Evolutionary conservation across 2,113 vertebrate species (phyloP), one percentile per base, ranked within the genome.

Genomic region (Bos indicus): DNA sequence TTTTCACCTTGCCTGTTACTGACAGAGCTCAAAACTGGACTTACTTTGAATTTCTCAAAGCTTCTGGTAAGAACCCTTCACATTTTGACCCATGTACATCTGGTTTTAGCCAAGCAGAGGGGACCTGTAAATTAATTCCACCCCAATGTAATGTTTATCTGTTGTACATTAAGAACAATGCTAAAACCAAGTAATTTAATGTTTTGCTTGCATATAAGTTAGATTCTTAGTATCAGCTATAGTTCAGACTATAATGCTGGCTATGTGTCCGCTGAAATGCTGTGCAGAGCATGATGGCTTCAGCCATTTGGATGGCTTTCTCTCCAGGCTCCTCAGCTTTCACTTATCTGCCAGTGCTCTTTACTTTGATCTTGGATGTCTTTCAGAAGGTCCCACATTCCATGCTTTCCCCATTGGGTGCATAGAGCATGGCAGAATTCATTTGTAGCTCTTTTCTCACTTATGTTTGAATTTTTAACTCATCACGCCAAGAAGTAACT

Each of bases 31-130:
- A 97, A 97, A 98, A 96, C 30, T 6, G 86, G 19, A 54, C 97
- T 98, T 91, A 95, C 74, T 90, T 84, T 51, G 56, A 16, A 94
- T 97, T 95, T 93, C 48, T 95, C 88, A 92, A 95, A 98, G 74
- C 1, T 16, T 94, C 97, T 91, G 25, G 51, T n/a, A 84, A 84
- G 88, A 88, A 81, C 88, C 88, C 64, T 94, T 94, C 10, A 1
- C 59, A 88, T 51, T 91, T 56, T 93, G 62, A 40, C 30, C 36
- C 51, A 57, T 7, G 30, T 91, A n/a, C 64, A 97, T 98, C 67
- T 98, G 80, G 10, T 90, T 74, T 85, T 97, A 90, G 51, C 77
- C 84, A 95, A 96, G 93, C 23, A 96, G 78, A 85, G 19, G 86
- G 19, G n/a, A 84, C 40, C 60, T 86, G 1, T 88, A 52, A 93